Conservation (phyloP, 2,113 vertebrate genomes). For the Aythya baeri region DNA sequence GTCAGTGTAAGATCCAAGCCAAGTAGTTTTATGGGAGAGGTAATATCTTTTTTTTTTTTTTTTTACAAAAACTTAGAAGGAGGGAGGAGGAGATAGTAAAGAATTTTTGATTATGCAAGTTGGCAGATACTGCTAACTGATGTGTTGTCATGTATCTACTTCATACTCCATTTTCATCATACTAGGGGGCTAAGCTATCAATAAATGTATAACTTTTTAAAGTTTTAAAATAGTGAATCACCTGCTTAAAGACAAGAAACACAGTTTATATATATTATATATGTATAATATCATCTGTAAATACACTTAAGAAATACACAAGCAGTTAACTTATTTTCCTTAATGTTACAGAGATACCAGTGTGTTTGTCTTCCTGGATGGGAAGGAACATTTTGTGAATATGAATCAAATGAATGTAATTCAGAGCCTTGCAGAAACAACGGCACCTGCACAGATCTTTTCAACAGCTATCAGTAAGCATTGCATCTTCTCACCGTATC, state of each 20-base stretch:
- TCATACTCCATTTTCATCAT: background rate
- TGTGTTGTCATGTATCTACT: background rate
- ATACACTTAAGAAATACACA: background rate
- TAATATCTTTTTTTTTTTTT: background rate
- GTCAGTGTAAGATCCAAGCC: background rate
- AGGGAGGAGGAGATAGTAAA: background rate
- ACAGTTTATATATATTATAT: background rate
- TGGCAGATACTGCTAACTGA: background rate
- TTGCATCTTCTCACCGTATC: background rate
- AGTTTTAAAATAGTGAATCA: background rate
- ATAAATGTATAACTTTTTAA: background rate
- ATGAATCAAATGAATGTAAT: slow-evolving; percentile 80
- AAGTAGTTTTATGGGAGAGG: background rate
- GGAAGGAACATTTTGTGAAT: slow-evolving; percentile 83
- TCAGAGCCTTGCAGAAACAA: slow-evolving; percentile 84
- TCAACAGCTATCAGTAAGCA: slow-evolving; percentile 79
- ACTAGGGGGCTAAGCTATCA: background rate
- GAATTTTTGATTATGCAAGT: background rate
- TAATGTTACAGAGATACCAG: slow-evolving; percentile 47
- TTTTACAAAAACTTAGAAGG: background rate
- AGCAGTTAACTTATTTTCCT: background rate
- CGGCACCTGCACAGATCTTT: slow-evolving; percentile 81
- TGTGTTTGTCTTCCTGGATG: slow-evolving; percentile 74
- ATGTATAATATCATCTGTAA: too few species aligned
- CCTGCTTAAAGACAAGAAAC: background rate